Percentiles rank a stretch among this genome's conserved stretches.
phyloP scores from a whole-genome alignment of 2,797 vertebrate genomes.

The Myripristis murdjan region DNA sequence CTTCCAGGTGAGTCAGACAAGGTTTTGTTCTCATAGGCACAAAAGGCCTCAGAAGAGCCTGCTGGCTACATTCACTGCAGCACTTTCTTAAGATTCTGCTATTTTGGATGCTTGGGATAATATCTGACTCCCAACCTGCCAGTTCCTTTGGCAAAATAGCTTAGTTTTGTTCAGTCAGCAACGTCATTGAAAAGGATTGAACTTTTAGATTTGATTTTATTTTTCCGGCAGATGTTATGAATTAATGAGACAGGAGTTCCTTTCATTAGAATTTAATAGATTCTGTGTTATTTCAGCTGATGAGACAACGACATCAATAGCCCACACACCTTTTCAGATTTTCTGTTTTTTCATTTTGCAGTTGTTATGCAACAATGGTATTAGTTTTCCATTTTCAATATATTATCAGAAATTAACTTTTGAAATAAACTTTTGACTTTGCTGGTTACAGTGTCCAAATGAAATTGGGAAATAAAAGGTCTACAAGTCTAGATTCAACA shows the following conservation, averaged over 20 bases:
- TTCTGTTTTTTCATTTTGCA: neutral
- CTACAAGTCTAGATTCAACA: too few relatives aligned
- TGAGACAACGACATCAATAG: neutral
- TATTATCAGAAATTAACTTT: too few relatives aligned
- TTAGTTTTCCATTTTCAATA: too few relatives aligned
- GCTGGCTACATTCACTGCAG: slow-evolving; percentile 26
- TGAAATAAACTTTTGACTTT: too few relatives aligned
- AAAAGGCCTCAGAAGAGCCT: slow-evolving; percentile 24
- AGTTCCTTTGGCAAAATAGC: neutral
- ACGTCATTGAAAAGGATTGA: neutral
- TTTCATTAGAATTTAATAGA: neutral
- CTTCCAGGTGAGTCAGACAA: slow-evolving; percentile 44
- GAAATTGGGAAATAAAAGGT: too few relatives aligned
- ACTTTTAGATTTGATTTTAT: neutral
- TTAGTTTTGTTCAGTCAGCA: neutral
- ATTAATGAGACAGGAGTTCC: neutral
- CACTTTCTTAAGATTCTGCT: slow-evolving; percentile 6
- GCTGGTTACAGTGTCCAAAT: too few relatives aligned
- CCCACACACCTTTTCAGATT: neutral
- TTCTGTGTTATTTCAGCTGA: neutral
- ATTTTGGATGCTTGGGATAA: slow-evolving; percentile 22
- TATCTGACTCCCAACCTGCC: neutral
- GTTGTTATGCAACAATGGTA: too few relatives aligned
- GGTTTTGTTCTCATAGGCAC: slow-evolving; percentile 56
- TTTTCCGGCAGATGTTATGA: neutral